phyloP scores from a whole-genome alignment of 37 sponge, comb jelly and placozoan genomes.

The Beroe forskalii region DNA sequence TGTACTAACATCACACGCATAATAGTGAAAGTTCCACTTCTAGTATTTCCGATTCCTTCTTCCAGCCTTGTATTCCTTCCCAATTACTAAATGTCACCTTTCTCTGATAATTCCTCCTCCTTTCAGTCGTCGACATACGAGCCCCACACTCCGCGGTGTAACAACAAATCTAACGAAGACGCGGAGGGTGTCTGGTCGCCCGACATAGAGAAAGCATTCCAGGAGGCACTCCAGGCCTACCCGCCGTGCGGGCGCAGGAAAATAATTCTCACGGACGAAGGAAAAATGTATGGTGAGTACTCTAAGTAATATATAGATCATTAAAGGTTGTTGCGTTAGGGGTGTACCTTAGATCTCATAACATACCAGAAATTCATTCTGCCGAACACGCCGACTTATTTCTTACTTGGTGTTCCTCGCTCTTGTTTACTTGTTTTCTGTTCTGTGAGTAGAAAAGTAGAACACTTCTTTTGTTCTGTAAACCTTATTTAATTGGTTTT shows the following conservation, averaged over 20 bases:
- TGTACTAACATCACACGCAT: too few species aligned
- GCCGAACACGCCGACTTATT: too few species aligned
- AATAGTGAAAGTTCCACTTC: too few species aligned
- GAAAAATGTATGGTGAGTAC: constrained; percentile 99
- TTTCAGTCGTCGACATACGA: constrained; percentile 22
- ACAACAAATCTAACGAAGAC: constrained; percentile 63
- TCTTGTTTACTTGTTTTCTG: background rate
- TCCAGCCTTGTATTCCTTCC: too few species aligned
- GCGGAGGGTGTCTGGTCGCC: constrained; percentile 94
- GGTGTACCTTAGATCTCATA: too few species aligned
- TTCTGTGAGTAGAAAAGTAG: background rate
- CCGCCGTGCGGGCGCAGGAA: constrained; percentile 98
- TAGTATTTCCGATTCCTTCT: too few species aligned
- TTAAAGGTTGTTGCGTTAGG: too few species aligned
- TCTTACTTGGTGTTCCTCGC: background rate
- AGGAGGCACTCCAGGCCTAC: constrained; percentile 96
- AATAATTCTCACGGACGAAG: constrained; percentile 97
- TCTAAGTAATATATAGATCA: too few species aligned
- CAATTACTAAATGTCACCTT: too few species aligned
- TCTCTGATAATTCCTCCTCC: too few species aligned
- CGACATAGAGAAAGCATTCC: constrained; percentile 98
- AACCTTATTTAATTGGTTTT: background rate
- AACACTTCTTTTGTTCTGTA: background rate
- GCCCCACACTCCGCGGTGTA: constrained; percentile 43
- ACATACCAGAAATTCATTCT: too few species aligned